Evolutionary conservation across 2,888 invertebrate species (phyloP).

Genomic region (Neocrepidodera transversa): DNA sequence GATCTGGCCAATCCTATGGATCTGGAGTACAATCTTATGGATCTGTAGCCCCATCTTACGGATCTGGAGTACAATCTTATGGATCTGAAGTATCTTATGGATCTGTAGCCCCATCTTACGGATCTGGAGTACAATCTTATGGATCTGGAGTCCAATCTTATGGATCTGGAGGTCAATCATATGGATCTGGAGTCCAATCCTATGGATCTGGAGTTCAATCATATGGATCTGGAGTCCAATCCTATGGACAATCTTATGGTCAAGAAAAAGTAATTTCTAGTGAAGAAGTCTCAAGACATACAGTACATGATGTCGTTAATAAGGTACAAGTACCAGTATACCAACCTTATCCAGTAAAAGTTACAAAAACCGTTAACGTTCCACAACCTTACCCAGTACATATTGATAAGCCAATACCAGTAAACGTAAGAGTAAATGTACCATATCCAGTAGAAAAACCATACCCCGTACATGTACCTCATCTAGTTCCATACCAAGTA

Average conservation of each 20-base stretch:
- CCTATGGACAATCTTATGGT: slow-evolving; percentile 14
- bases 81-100: background rate
- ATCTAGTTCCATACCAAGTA: slow-evolving; percentile 46
- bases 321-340: slow-evolving; percentile 52
- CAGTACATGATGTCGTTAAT: slow-evolving; percentile 47
- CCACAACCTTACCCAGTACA: slow-evolving; percentile 53
- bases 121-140: background rate
- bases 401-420: slow-evolving; percentile 46
- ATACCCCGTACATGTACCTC: slow-evolving; percentile 50
- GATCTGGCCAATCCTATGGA: background rate
- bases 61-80: background rate
- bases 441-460: slow-evolving; percentile 51
- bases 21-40: background rate
- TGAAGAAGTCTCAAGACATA: slow-evolving; percentile 37
- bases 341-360: slow-evolving; percentile 53
- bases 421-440: slow-evolving; percentile 44
- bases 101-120: background rate
- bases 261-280: slow-evolving; percentile 3
- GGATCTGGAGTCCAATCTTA: slow-evolving; percentile 4
- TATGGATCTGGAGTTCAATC: slow-evolving; percentile 1
- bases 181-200: slow-evolving; percentile 1
- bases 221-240: slow-evolving; percentile 5
- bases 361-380: slow-evolving; percentile 49
- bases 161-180: slow-evolving; percentile 6
- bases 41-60: background rate